phyloP scores from a whole-genome alignment of 2,113 vertebrate genomes.

The Anhinga anhinga region DNA sequence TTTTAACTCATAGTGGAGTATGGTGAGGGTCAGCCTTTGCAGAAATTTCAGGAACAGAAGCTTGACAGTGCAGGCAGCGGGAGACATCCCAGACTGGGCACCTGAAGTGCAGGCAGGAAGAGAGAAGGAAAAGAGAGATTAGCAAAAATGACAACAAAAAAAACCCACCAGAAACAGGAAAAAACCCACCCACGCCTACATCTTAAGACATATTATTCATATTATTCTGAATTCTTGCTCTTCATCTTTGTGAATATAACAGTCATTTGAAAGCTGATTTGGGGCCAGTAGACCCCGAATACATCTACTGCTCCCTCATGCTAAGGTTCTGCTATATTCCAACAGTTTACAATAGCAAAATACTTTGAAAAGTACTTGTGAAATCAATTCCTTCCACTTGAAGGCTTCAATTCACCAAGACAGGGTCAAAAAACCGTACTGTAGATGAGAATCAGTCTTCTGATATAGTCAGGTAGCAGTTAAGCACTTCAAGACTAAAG shows the following conservation, averaged over 20 bases:
- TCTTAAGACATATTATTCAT: not conserved
- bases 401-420: not conserved
- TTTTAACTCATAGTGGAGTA: not conserved
- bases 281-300: not conserved
- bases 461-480: not conserved
- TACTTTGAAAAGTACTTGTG: not conserved
- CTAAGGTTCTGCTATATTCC: not conserved
- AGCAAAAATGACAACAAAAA: not conserved
- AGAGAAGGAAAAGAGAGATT: not conserved
- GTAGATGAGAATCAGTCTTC: not conserved
- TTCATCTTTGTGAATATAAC: not conserved
- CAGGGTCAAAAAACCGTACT: not conserved
- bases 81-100: not conserved
- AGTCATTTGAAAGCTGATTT: not conserved
- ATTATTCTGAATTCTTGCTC: not conserved
- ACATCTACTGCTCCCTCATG: not conserved
- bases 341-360: not conserved
- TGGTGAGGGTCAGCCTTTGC: not conserved
- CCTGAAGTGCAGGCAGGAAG: not conserved
- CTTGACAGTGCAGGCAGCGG: not conserved
- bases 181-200: rapidly evolving
- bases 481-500: not conserved
- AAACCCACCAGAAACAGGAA: not conserved
- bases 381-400: not conserved
- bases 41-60: not conserved